Base-by-base conservation (phyloP, 2,113 vertebrate genomes). In the Okapia johnstoni region DNA sequence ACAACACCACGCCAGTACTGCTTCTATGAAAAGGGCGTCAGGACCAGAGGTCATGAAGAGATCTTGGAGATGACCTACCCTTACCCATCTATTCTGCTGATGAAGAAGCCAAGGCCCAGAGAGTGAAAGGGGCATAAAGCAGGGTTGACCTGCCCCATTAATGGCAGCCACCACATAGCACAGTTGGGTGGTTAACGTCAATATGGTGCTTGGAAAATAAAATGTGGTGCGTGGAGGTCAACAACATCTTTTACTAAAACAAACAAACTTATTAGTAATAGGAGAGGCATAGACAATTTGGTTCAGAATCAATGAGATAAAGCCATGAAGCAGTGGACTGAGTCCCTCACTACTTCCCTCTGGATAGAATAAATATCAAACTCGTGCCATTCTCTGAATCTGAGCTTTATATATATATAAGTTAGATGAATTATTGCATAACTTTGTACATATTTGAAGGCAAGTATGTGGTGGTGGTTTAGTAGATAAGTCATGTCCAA, bases 281-380 rank as follows among this genome's bases (percentile, higher is more conserved):
- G 48, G 19, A 66, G 7, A 77, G 50, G 36, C 86, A 43, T n/a
- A 96, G 58, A 80, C 7, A 66, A 21, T 79, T 55, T 40, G 61
- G 43, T 36, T 84, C 58, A 84, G 6, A 85, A 33, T 81, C 76
- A 86, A 77, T 60, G 54, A 92, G 81, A 94, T 19, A 63, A 17
- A 77, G 11, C 40, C 76, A 28, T 28, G 21, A 76, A 93, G 1
- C 58, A 25, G 25, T 25, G 7, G 13, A 26, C 36, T n/a, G 33
- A 79, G 5, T 55, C 83, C 36, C 81, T 92, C 19, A 30, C 16
- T 13, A 85, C 16, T 87, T 33, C 30, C 58, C 60, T n/a, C 26
- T 77, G 46, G 33, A 95, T 46, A 89, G 89, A 94, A 83, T 70
- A 79, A 83, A 43, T 93, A 77, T 80, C 36, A 70, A 88, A 96